phyloP scores from a whole-genome alignment of 2,113 vertebrate genomes.

The Lepus timidus region DNA sequence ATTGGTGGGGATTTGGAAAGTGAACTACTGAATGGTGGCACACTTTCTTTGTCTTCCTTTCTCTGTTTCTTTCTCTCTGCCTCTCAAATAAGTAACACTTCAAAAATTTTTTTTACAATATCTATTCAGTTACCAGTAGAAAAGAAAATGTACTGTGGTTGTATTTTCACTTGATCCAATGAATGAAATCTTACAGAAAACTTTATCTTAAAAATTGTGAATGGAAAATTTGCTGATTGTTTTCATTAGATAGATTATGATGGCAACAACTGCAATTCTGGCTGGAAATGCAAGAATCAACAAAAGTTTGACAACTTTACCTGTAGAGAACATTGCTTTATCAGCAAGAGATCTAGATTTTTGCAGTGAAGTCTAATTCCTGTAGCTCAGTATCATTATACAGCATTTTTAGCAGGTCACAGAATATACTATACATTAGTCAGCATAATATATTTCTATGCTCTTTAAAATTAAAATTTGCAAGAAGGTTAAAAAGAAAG shows the following conservation, averaged over 20 bases:
- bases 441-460: constrained; percentile 7
- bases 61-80: too few species aligned
- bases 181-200: constrained; percentile 56
- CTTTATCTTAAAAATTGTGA: constrained; percentile 56
- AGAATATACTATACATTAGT: constrained; percentile 37
- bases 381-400: constrained; percentile 66
- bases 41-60: too few species aligned
- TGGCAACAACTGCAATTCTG: constrained; percentile 26
- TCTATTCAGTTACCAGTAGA: background rate
- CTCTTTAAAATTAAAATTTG: constrained; percentile 52
- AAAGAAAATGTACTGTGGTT: constrained; percentile 27
- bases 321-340: constrained; percentile 77
- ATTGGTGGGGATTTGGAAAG: too few species aligned
- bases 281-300: constrained; percentile 71
- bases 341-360: constrained; percentile 74
- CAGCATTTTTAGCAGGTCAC: constrained; percentile 73
- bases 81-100: too few species aligned
- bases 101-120: background rate
- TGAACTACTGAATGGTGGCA: too few species aligned
- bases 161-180: constrained; percentile 46
- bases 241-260: constrained; percentile 33
- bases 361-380: constrained; percentile 63
- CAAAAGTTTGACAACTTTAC: constrained; percentile 67
- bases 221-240: constrained; percentile 66
- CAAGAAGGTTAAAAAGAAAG: constrained; percentile 50